phyloP scores from a whole-genome alignment of 2,888 invertebrate genomes.

The Thera obeliscata region DNA sequence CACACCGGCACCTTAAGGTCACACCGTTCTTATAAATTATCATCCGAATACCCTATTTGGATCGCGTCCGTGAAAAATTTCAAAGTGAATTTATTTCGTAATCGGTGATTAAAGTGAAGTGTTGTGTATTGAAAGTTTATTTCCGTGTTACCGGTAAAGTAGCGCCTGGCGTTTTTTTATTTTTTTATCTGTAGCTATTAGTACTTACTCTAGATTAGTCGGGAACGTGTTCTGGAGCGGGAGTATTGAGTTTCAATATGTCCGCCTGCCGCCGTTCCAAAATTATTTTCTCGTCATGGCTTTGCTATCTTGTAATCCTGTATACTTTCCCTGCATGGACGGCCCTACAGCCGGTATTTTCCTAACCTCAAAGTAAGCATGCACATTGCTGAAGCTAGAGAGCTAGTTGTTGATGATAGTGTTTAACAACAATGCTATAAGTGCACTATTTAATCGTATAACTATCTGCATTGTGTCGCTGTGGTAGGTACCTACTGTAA shows the following conservation, averaged over 20 bases:
- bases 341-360: conserved; percentile 54
- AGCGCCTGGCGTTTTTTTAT: conserved; percentile 44
- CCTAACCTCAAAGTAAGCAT: conserved; percentile 65
- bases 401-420: conserved; percentile 27
- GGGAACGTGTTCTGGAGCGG: conserved; percentile 63
- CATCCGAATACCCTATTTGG: conserved; percentile 60
- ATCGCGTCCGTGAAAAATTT: conserved; percentile 58
- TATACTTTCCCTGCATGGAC: conserved; percentile 52
- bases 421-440: conserved; percentile 41
- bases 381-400: conserved; percentile 19
- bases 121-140: conserved; percentile 69
- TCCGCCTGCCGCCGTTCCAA: conserved; percentile 72
- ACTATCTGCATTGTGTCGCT: conserved; percentile 43
- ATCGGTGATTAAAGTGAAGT: conserved; percentile 72
- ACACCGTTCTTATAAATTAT: conserved; percentile 55
- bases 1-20: conserved; percentile 48
- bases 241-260: conserved; percentile 80
- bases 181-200: conserved; percentile 54
- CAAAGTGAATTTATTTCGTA: conserved; percentile 62
- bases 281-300: conserved; percentile 67
- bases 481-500: conserved; percentile 9
- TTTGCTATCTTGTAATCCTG: conserved; percentile 45
- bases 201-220: conserved; percentile 53
- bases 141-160: conserved; percentile 74
- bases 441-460: conserved; percentile 30